Evolutionary conservation across 2,113 vertebrate genomes (phyloP), one percentile per base, ranked within the genome.

Genomic region (Chaenogobius annularis): DNA sequence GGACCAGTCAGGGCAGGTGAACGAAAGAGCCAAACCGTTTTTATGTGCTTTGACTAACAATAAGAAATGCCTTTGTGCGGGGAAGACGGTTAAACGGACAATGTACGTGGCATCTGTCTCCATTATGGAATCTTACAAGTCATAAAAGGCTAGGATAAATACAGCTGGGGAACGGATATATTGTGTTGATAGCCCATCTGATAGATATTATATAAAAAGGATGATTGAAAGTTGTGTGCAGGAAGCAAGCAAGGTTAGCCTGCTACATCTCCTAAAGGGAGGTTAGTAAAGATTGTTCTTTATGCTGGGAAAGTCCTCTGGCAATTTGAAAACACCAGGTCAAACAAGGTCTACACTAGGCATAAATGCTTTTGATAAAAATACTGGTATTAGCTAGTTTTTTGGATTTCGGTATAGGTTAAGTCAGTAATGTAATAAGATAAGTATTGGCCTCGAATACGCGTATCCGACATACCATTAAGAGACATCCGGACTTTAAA

Each of bases 1-100:
- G 61, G 89, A 80, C 75, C 75, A 67, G 66, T 82, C 70, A 31
- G 46, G n/a, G 31, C 65, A 58, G 76, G 72, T 68, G 40, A 56
- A 43, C 46, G 59, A 58, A 8, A 63, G 26, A 59, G 59, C 17
- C 61, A 63, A 63, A 40, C 35, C 1, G 35, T 63, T 40, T 62
- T 63, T 63, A 63, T 63, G 61, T 63, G 61, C 61, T 63, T 40
- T 63, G 61, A 63, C 61, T 40, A 63, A 63, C 61, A 63, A 63
- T 43, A 63, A 63, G 61, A 63, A 63, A 40, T 63, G 58, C 26
- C 58, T 59, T 12, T 59, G 55, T 26, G 20, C 55, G 12, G 22
- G 13, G 15, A 37, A 62, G 59, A 62, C 31, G 6, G 31, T 62
- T 62, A 37, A 37, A 37, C 7, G 31, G 23, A 31, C 15, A 43